Base-by-base conservation (phyloP, 2,797 vertebrate species). In the Eurystomus glaucurus region DNA sequence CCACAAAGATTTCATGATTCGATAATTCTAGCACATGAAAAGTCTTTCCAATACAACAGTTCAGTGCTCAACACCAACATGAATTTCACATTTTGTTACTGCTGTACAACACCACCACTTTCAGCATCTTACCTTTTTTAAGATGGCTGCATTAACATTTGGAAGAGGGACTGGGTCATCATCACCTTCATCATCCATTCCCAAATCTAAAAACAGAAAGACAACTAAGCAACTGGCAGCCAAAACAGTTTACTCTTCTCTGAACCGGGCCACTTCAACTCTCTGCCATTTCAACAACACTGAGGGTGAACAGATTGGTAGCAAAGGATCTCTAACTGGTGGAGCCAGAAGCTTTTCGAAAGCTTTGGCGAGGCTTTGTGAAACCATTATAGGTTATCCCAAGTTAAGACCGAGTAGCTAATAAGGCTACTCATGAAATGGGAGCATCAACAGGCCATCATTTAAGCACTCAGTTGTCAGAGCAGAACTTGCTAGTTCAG, bases 131-230 rank as follows among this genome's bases (percentile, higher is more conserved):
- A 99, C 99, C 99, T 99, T 99, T 98, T 99, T 99, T 61, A 99
- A 98, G 91, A 99, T 99, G 58, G 99, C 99, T 95, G 99, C 99
- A 88, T 99, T 99, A 61, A 99, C 99, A 94, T 99, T 99, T 78
- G 99, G 99, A 82, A 99, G 99, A 85, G 99, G 99, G 86, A 99
- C 99, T 55, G 99, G 99, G 92, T 99, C 99, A 97, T 99, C 99
- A 60, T 99, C 99, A 65, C 99, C 99, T 98, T 99, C 99, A 98
- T 99, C 99, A 85, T 99, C 99, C 99, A 99, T 99, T 85, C 99
- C 99, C 98, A 99, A 98, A 98, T 99, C 99, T 99, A 96, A 92
- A 91, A 97, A 96, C 1, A n/a, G 69, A 74, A 85, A 97, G 33
- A 66, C 69, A 33, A 96, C 39, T 80, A 43, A 91, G 91, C 76